phyloP scores from a whole-genome alignment of 2,888 invertebrate species.

The Trichacis sp. region DNA sequence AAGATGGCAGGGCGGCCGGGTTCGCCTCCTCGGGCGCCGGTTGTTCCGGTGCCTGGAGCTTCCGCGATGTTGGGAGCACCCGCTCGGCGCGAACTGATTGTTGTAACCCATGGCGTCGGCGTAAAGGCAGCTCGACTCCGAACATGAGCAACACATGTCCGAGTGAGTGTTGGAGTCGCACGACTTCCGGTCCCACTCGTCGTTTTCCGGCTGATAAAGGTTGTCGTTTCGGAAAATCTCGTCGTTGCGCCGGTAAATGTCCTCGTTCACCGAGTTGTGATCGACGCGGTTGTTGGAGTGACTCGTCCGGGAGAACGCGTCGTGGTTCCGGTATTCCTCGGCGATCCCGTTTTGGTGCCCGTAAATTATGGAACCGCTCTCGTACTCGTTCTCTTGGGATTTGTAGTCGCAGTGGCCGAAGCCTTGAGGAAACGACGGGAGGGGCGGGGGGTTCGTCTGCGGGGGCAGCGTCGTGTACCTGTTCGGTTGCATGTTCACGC shows the following conservation, averaged over 20 bases:
- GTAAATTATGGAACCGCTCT: conserved; percentile 66
- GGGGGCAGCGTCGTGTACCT: conserved; percentile 65
- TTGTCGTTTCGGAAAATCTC: conserved; percentile 60
- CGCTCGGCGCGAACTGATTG: conserved; percentile 54
- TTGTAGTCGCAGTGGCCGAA: conserved; percentile 65
- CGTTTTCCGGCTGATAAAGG: conserved; percentile 62
- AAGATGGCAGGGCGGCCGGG: too few species aligned
- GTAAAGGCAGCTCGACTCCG: conserved; percentile 66
- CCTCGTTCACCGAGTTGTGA: conserved; percentile 57
- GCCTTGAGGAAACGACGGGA: conserved; percentile 62
- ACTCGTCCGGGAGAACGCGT: conserved; percentile 51
- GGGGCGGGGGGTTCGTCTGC: conserved; percentile 63
- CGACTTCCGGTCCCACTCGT: conserved; percentile 67
- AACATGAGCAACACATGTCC: conserved; percentile 66
- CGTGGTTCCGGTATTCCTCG: conserved; percentile 57
- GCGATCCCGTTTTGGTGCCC: conserved; percentile 62
- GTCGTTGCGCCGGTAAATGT: conserved; percentile 62
- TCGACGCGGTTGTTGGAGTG: conserved; percentile 55
- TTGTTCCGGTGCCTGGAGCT: conserved; percentile 58
- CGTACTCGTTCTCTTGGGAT: conserved; percentile 65
- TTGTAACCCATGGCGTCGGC: conserved; percentile 65
- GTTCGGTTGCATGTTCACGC: conserved; percentile 48
- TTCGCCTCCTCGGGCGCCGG: conserved; percentile 62
- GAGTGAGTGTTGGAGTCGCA: conserved; percentile 67
- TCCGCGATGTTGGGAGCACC: conserved; percentile 53